Conservation (phyloP, 2,113 vertebrate genomes). For the Todiramphus chloris region DNA sequence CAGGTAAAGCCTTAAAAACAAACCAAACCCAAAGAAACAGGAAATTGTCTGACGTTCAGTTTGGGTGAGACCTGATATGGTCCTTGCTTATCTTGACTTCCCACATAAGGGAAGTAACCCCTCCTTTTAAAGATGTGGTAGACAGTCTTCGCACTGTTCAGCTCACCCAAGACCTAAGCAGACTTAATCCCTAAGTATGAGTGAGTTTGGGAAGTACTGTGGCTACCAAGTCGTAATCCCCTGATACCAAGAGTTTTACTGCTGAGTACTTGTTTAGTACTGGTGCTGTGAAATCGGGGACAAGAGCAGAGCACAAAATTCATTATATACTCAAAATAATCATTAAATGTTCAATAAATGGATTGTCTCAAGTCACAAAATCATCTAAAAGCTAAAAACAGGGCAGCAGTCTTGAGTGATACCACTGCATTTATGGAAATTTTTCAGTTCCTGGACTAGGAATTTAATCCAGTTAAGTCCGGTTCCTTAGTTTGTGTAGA, state of each 20-base stretch:
- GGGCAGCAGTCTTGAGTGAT: not conserved
- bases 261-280: not conserved
- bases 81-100: not conserved
- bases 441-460: not conserved
- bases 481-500: not conserved
- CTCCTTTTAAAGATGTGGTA: not conserved
- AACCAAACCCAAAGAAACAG: not conserved
- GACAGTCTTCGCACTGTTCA: not conserved
- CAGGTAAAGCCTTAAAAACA: constrained; percentile 76
- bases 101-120: not conserved
- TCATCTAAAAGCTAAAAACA: not conserved
- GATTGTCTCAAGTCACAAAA: not conserved
- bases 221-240: not conserved
- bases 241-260: not conserved
- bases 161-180: not conserved
- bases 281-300: not conserved
- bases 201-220: not conserved
- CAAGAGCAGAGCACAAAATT: not conserved
- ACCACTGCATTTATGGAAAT: not conserved
- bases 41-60: not conserved
- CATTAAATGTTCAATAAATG: not conserved
- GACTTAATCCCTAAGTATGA: not conserved
- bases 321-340: not conserved
- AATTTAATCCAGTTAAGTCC: not conserved
- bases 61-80: not conserved